Percentiles rank a stretch among this genome's conserved stretches.
Conservation (phyloP, 2,888 invertebrate genomes). For the Mythimna lalbum region DNA sequence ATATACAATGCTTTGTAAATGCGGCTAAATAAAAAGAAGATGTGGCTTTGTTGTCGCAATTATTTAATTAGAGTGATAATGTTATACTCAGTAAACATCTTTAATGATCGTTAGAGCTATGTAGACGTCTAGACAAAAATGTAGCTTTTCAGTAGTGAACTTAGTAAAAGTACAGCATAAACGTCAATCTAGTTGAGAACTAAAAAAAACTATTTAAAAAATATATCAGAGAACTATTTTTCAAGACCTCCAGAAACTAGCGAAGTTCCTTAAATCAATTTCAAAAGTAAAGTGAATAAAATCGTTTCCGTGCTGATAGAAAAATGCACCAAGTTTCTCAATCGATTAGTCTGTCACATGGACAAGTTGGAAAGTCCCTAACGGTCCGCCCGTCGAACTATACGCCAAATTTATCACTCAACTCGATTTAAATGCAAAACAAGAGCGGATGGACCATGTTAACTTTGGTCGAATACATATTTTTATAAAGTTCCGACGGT, state of each 20-base stretch:
- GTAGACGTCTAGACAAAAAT: slow-evolving; percentile 44
- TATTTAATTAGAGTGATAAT: slow-evolving; percentile 39
- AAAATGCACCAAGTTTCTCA: slow-evolving; percentile 65
- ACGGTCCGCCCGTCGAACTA: slow-evolving; percentile 59
- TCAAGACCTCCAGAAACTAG: slow-evolving; percentile 33
- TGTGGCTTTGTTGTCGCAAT: slow-evolving; percentile 21
- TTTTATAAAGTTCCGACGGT: slow-evolving; percentile 20
- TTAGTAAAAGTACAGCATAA: slow-evolving; percentile 15
- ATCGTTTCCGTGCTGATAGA: slow-evolving; percentile 51
- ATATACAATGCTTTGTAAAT: slow-evolving; percentile 34
- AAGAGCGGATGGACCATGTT: slow-evolving; percentile 44
- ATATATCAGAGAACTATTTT: slow-evolving; percentile 29
- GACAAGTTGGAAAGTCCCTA: slow-evolving; percentile 62
- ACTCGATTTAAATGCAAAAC: slow-evolving; percentile 71
- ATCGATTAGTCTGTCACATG: slow-evolving; percentile 66
- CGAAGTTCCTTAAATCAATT: slow-evolving; percentile 57
- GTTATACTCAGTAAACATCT: slow-evolving; percentile 27
- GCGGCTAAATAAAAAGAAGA: slow-evolving; percentile 22
- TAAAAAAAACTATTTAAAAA: slow-evolving; percentile 13
- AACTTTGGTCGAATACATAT: slow-evolving; percentile 29
- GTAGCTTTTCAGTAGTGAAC: background rate
- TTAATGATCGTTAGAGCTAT: slow-evolving; percentile 21
- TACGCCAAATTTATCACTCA: slow-evolving; percentile 68
- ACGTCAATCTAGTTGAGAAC: slow-evolving; percentile 9
- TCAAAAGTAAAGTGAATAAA: slow-evolving; percentile 55